phyloP scores from a whole-genome alignment of 2,797 vertebrate species.

The Gadopsis bispinosus region DNA sequence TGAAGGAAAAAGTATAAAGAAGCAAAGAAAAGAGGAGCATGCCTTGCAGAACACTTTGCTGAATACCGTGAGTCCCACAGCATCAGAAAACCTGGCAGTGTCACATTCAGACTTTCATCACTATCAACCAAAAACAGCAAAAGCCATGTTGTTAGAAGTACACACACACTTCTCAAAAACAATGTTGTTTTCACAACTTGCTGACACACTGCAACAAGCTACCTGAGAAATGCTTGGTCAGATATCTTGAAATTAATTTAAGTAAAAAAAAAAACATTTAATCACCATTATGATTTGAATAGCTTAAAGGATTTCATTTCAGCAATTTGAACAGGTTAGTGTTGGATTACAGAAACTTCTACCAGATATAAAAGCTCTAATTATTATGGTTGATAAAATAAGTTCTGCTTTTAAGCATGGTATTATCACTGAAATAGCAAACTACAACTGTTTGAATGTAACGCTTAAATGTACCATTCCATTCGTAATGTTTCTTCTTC shows the following conservation, averaged over 20 bases:
- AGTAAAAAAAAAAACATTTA: conserved; percentile 7
- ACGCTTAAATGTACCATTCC: conserved; percentile 21
- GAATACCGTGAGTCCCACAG: conserved; percentile 66
- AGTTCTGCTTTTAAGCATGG: neutral
- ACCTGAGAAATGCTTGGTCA: conserved; percentile 56
- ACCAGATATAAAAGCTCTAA: conserved; percentile 12
- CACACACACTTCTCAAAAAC: conserved; percentile 46
- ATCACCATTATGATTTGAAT: neutral
- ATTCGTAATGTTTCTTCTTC: conserved; percentile 29
- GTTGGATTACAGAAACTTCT: neutral
- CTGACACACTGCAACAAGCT: conserved; percentile 36
- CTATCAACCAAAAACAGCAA: conserved; percentile 48
- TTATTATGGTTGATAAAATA: neutral
- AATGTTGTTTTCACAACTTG: conserved; percentile 17
- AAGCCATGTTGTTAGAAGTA: conserved; percentile 61
- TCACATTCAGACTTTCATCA: conserved; percentile 52
- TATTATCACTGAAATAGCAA: neutral
- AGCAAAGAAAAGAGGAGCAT: conserved; percentile 75
- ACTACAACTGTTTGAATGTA: conserved; percentile 7
- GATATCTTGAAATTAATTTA: conserved; percentile 16
- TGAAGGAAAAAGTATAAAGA: conserved; percentile 54
- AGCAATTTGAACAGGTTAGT: conserved; percentile 17
- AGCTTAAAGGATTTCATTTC: neutral
- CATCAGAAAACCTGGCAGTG: conserved; percentile 66
- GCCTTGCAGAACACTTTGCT: conserved; percentile 74